phyloP scores from a whole-genome alignment of 1,140 invertebrate genomes.

The Asobara japonica region DNA sequence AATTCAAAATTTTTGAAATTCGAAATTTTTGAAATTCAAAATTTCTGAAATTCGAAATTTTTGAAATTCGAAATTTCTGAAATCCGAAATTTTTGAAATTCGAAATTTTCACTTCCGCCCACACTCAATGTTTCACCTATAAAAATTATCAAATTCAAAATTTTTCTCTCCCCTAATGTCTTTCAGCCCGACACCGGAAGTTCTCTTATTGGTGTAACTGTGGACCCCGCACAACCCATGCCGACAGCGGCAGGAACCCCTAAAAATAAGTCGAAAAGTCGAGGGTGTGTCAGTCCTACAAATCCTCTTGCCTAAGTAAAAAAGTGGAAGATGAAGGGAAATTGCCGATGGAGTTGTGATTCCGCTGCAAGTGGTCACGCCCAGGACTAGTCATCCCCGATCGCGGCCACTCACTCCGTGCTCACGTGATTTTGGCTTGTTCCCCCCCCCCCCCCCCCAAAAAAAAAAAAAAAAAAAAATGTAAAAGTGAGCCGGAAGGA shows the following conservation, averaged over 20 bases:
- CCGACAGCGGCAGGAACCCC: background rate
- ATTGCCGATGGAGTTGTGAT: slow-evolving; percentile 5
- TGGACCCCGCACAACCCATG: background rate
- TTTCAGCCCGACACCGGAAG: too few relatives aligned
- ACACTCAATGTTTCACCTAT: too few relatives aligned
- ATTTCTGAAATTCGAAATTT: too few relatives aligned
- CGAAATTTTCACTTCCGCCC: too few relatives aligned
- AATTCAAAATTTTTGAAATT: too few relatives aligned
- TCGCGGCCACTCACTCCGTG: background rate
- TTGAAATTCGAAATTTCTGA: too few relatives aligned
- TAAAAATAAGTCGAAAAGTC: background rate
- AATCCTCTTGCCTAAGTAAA: background rate
- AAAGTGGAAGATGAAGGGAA: background rate
- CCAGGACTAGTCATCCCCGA: slow-evolving; percentile 2
- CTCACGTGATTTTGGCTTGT: slow-evolving; percentile 13
- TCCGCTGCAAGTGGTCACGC: slow-evolving; percentile 11
- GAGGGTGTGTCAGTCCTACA: background rate
- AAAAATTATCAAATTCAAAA: too few relatives aligned
- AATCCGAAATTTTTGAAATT: too few relatives aligned
- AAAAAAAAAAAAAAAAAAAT: background rate
- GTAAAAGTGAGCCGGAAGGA: background rate
- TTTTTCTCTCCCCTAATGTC: too few relatives aligned
- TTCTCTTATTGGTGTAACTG: background rate
- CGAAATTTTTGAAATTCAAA: too few relatives aligned
- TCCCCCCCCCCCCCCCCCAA: background rate